Base-by-base conservation (phyloP, 2,113 vertebrate species). In the Pampusana beccarii region DNA sequence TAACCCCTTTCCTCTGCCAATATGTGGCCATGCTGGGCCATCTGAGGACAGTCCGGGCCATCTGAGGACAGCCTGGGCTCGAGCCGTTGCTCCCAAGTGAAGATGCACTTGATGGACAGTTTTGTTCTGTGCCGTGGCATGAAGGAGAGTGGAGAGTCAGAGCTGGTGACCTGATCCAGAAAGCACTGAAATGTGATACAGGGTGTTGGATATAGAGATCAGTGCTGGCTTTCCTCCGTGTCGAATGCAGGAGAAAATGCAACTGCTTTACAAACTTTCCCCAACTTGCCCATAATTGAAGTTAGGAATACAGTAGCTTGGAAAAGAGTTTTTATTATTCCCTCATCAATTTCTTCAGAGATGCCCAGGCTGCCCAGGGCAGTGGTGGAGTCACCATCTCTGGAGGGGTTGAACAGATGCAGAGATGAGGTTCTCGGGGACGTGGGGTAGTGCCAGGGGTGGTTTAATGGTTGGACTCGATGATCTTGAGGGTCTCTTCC, bases 31-130 rank as follows among this genome's bases (percentile, higher is more conserved):
- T 29, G 20, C 57, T 16, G 46, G 33, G 33, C 25, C 4, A 21
- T 51, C 54, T 73, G 72, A 58, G 62, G n/a, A 10, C 11, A 53
- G 33, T 7, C 8, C 0, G 4, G n/a, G n/a, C 10, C 5, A 1
- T 33, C 40, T 57, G 64, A 58, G 74, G 66, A 46, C 73, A 90
- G 13, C 40, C 38, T 86, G 60, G 36, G 51, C 56, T 86, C 44
- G 2, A 40, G 57, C 15, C 19, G 2, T 11, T 18, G n/a, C 19
- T 66, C 36, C 54, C 0, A 0, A 29, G 54, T 18, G 72, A 72
- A 57, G 92, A 21, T 57, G 19, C 2, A 2, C 17, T n/a, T 16
- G 77, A 13, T 60, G 66, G 70, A 16, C 48, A 24, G 26, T 15
- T 78, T 7, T 38, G 57, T 23, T 60, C 38, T 64, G 16, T 46